Evolutionary conservation across 1,140 invertebrate species (phyloP).

Genomic region (Saccostrea glomerata): DNA sequence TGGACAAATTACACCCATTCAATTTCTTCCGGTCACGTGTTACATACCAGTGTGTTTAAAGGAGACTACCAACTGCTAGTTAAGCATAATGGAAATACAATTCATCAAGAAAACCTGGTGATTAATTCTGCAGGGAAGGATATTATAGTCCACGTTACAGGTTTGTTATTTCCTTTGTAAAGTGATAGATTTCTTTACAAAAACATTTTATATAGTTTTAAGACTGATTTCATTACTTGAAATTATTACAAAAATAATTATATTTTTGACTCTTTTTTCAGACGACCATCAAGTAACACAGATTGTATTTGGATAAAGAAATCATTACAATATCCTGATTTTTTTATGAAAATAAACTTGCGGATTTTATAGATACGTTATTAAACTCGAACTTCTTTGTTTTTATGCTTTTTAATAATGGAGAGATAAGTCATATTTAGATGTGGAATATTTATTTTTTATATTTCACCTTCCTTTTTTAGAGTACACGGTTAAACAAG

Average conservation of each 20-base stretch:
- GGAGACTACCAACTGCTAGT: neutral
- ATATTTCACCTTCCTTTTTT: no score
- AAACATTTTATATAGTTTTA: neutral
- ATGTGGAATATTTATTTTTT: no score
- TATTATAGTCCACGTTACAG: neutral
- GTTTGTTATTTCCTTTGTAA: neutral
- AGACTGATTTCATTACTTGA: neutral
- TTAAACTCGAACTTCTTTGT: neutral
- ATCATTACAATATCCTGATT: neutral
- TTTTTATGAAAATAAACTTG: neutral
- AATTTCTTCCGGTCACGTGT: neutral
- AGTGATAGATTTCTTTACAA: neutral
- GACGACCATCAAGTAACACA: neutral
- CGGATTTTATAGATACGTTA: neutral
- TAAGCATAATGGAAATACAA: neutral
- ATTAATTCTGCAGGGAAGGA: neutral
- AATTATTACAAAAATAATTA: neutral
- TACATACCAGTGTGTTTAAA: constrained; percentile 43
- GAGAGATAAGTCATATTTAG: no score
- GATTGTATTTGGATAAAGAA: neutral
- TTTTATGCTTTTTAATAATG: neutral
- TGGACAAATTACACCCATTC: constrained; percentile 35
- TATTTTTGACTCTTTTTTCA: neutral
- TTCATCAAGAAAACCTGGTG: neutral
- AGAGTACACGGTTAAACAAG: no score